phyloP scores from a whole-genome alignment of 1,140 invertebrate species.

The Asbolus verrucosus region DNA sequence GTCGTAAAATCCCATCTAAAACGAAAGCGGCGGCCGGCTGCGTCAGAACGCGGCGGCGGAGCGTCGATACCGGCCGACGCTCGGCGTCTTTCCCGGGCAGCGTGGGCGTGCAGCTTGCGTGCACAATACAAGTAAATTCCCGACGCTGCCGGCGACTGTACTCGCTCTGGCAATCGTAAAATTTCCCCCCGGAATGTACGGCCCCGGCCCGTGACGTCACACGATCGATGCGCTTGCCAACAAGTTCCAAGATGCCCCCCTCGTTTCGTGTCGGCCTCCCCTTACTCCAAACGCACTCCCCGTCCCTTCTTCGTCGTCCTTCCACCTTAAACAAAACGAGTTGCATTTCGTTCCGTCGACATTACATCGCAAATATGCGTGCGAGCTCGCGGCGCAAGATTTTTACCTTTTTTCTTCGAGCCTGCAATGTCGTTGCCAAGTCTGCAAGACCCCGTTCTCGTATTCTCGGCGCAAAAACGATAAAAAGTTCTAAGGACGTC shows the following conservation, averaged over 20 bases:
- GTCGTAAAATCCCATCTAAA: slow-evolving; percentile 10
- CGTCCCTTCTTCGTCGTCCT: not conserved
- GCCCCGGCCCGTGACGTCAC: slow-evolving; percentile 39
- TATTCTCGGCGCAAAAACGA: slow-evolving; percentile 36
- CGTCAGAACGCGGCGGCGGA: not conserved
- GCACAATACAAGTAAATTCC: slow-evolving; percentile 38
- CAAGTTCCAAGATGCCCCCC: slow-evolving; percentile 31
- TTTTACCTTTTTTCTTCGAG: not conserved
- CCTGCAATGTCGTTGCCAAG: slow-evolving; percentile 27
- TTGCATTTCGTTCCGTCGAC: slow-evolving; percentile 23
- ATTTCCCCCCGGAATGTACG: slow-evolving; percentile 6
- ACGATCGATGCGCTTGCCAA: slow-evolving; percentile 38
- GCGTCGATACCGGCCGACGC: slow-evolving; percentile 38
- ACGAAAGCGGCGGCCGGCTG: slow-evolving; percentile 2
- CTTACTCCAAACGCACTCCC: slow-evolving; percentile 18
- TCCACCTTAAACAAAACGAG: slow-evolving; percentile 15
- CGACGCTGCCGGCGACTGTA: slow-evolving; percentile 11
- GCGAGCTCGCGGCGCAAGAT: slow-evolving; percentile 7
- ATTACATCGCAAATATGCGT: slow-evolving; percentile 29
- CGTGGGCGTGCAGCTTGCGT: slow-evolving; percentile 41
- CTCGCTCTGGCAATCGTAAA: slow-evolving; percentile 19
- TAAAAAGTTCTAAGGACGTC: slow-evolving; percentile 25
- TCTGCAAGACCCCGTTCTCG: slow-evolving; percentile 31
- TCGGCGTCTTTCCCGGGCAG: slow-evolving; percentile 42
- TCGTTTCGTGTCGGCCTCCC: slow-evolving; percentile 7